Evolutionary conservation across 2,113 vertebrate genomes (phyloP), one percentile per base, ranked within the genome.

Genomic region (Pleuronectes platessa): DNA sequence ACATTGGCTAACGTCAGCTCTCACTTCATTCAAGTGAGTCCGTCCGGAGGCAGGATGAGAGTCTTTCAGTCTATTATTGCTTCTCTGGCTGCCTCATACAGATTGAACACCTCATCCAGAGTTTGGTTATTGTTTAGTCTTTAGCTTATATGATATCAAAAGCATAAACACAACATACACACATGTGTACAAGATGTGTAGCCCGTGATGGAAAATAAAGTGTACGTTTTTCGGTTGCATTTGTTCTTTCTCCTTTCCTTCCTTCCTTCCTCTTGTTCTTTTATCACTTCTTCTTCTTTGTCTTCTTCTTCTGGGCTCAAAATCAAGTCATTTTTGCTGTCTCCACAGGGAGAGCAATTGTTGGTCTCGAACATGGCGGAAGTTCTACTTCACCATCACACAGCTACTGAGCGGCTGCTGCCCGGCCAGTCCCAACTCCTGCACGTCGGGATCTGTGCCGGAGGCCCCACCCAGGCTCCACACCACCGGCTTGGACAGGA

Each of bases 341-440:
- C 45, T 64, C 54, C 45, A 76, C 23, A 14, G 9, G 56, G 66
- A 47, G 69, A 59, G 55, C 76, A 61, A 40, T 62, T 5, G 5
- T 37, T 69, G 61, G 61, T 66, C 55, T 54, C 0, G 2, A 53
- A 13, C 64, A 65, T 40, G 62, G 73, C 24, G 35, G 21, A 58
- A 10, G 61, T 49, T 72, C 87, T 88, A 98, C 79, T 98, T 98
- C 71, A 99, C 97, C 92, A 98, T 93, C 76, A 99, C 97, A 0
- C 95, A 96, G 53, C 95, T 96, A 59, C 95, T 95, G 78, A 94
- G 93, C 87, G 94, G 90, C 86, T 92, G 92, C 21, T 92, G 93
- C 21, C 89, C 81, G 5, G 80, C 58, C 79, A 85, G 69, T 61
- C 87, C 70, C 78, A 92, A 42, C 60, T 93, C 92, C 90, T 93